Percentiles rank a stretch among this genome's conserved stretches.
phyloP scores from a whole-genome alignment of 2,797 vertebrate genomes.

The Pachyuromys duprasi region DNA sequence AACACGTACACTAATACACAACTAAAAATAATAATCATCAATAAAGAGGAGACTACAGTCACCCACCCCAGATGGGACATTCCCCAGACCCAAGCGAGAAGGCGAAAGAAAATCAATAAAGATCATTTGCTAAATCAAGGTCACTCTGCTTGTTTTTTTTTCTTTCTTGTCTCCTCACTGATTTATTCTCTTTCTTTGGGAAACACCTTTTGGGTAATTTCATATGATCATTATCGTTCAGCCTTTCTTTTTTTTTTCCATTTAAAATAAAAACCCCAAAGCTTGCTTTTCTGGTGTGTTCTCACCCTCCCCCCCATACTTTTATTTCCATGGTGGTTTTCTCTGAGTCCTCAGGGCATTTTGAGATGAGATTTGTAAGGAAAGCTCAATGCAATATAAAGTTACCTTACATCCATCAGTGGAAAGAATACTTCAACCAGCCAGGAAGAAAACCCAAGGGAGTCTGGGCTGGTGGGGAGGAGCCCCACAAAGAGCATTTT shows the following conservation, averaged over 20 bases:
- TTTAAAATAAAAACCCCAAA: conserved; percentile 42
- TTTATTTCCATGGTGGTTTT: conserved; percentile 71
- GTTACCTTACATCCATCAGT: conserved; percentile 64
- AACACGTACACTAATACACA: neutral
- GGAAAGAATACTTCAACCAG: conserved; percentile 51
- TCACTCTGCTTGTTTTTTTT: conserved; percentile 48
- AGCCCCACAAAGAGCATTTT: conserved; percentile 62
- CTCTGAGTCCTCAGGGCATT: conserved; percentile 58
- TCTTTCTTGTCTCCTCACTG: neutral
- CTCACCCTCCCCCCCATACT: neutral
- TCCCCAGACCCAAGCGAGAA: conserved; percentile 59
- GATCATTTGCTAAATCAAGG: conserved; percentile 62
- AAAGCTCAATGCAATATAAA: conserved; percentile 61
- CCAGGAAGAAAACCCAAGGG: conserved; percentile 40
- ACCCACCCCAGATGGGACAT: neutral
- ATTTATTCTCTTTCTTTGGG: conserved; percentile 44
- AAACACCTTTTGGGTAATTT: conserved; percentile 50
- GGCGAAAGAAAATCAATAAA: conserved; percentile 63
- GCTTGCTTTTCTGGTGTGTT: conserved; percentile 42
- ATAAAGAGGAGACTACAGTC: neutral
- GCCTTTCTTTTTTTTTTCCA: neutral
- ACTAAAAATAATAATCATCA: neutral
- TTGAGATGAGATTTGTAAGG: conserved; percentile 63
- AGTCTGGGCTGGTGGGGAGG: conserved; percentile 39
- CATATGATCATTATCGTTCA: conserved; percentile 57